phyloP scores from a whole-genome alignment of 2,888 invertebrate species.

The Galerucella pusilla region DNA sequence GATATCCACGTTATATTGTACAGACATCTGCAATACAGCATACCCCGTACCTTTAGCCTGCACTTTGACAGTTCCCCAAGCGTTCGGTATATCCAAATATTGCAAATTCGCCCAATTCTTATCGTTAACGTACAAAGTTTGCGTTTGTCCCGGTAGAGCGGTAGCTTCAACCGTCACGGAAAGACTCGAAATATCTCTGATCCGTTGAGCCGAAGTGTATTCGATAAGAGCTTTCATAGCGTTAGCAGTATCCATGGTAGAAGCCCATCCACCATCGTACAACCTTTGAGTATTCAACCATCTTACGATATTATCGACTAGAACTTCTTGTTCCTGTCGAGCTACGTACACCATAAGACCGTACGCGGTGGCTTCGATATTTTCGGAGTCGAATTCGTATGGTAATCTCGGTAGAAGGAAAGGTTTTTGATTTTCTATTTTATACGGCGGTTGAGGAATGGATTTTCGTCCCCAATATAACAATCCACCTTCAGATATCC shows the following conservation, averaged over 20 bases:
- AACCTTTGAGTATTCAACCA: slow-evolving; percentile 91
- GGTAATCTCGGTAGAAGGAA: slow-evolving; percentile 89
- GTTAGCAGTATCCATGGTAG: slow-evolving; percentile 81
- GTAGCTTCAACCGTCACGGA: slow-evolving; percentile 87
- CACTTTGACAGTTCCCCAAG: slow-evolving; percentile 95
- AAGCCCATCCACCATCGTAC: slow-evolving; percentile 78
- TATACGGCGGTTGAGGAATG: slow-evolving; percentile 84
- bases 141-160: slow-evolving; percentile 75
- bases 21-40: slow-evolving; percentile 92
- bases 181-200: slow-evolving; percentile 83
- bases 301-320: slow-evolving; percentile 83
- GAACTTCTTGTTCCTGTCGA: slow-evolving; percentile 84
- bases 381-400: slow-evolving; percentile 89
- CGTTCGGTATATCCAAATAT: slow-evolving; percentile 85
- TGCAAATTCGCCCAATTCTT: slow-evolving; percentile 84
- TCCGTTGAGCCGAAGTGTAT: slow-evolving; percentile 85
- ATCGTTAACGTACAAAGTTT: slow-evolving; percentile 75
- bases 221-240: slow-evolving; percentile 91
- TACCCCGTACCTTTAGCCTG: slow-evolving; percentile 94
- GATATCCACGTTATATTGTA: slow-evolving; percentile 91
- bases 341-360: slow-evolving; percentile 90
- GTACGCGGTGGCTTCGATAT: slow-evolving; percentile 93
- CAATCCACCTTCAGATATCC: slow-evolving; percentile 75
- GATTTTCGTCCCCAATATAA: slow-evolving; percentile 87
- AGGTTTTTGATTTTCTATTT: slow-evolving; percentile 91